Percentiles rank a stretch among this genome's conserved stretches.
Conservation (phyloP, 2,888 invertebrate genomes). For the Dimorphilus gyrociliatus region DNA sequence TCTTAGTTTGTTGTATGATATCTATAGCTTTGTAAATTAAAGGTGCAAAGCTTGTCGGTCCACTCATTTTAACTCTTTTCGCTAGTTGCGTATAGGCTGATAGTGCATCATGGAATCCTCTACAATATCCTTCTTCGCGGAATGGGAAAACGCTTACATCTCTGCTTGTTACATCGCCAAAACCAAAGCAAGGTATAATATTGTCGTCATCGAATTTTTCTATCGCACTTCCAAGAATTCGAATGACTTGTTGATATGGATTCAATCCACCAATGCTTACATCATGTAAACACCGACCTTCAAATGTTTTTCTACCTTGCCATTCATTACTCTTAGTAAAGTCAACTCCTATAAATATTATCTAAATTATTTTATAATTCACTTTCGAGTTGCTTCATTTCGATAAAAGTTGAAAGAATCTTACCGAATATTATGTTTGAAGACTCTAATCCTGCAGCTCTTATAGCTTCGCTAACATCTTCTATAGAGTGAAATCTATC, state of each 20-base stretch:
- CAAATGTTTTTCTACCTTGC: slow-evolving; percentile 19
- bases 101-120: slow-evolving; percentile 38
- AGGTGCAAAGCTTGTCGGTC: slow-evolving; percentile 43
- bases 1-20: slow-evolving; percentile 35
- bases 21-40: slow-evolving; percentile 40
- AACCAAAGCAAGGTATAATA: slow-evolving; percentile 40
- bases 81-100: slow-evolving; percentile 38
- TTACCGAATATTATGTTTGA: slow-evolving; percentile 41
- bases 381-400: too few relatives aligned
- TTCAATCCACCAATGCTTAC: slow-evolving; percentile 12
- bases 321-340: slow-evolving; percentile 22
- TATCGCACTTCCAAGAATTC: slow-evolving; percentile 39
- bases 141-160: slow-evolving; percentile 39
- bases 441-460: slow-evolving; percentile 38
- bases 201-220: slow-evolving; percentile 39
- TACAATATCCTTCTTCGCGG: slow-evolving; percentile 25
- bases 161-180: slow-evolving; percentile 39
- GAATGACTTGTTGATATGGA: slow-evolving; percentile 33
- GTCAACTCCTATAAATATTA: slow-evolving; percentile 18
- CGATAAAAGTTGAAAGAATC: slow-evolving; percentile 4
- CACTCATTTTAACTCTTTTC: slow-evolving; percentile 38
- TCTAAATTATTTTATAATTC: too few relatives aligned
- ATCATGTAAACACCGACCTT: slow-evolving; percentile 17
- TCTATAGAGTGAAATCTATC: slow-evolving; percentile 30
- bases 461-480: slow-evolving; percentile 32